Base-by-base conservation (phyloP, 2,113 vertebrate genomes). In the Ammodytes dubius region DNA sequence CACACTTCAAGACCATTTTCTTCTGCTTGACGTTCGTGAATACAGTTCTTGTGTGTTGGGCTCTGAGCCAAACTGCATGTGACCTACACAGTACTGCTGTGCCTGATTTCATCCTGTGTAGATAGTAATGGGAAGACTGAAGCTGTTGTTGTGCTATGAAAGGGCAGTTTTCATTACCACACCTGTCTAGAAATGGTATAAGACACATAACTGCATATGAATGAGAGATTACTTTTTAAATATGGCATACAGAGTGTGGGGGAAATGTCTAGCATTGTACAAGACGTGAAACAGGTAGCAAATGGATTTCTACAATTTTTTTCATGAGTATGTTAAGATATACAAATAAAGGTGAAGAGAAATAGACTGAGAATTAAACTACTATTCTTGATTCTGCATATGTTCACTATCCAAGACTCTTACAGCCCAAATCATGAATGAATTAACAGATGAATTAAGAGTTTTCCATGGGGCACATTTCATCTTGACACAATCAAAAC, bases 201-300 rank as follows among this genome's bases (percentile, higher is more conserved):
- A 43, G 27, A 45, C 11, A 45, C 66, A 77, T 14, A 67, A 72
- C 60, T 66, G 53, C 40, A 54, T 10, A 56, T 46, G 39, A 83
- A 69, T 71, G 39, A 68, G 70, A 3, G 5, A 79, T 83, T 64
- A 78, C 61, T 35, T 12, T 45, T 14, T 11, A 78, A 81, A 72
- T 76, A 17, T 58, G 66, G 42, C 50, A 82, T 13, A 52, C 19
- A 9, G 47, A 68, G 68, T 52, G n/a, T 27, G 17, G n/a, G 14
- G n/a, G 60, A 64, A 83, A 64, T 47, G 54, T 52, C 67, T 7
- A 52, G 14, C 43, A 69, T 67, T 76, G 67, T 59, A 82, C 68
- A 71, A 76, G 60, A 56, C 52, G 54, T 67, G 11, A 58, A 80
- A 64, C 49, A 66, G 52, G 50, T 68, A n/a, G 70, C 37, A 61